A percentile compares a stretch with the other conserved stretches of the same genome.
Evolutionary conservation across 2,888 invertebrate genomes (phyloP).

Genomic region (Pheosia gnoma): DNA sequence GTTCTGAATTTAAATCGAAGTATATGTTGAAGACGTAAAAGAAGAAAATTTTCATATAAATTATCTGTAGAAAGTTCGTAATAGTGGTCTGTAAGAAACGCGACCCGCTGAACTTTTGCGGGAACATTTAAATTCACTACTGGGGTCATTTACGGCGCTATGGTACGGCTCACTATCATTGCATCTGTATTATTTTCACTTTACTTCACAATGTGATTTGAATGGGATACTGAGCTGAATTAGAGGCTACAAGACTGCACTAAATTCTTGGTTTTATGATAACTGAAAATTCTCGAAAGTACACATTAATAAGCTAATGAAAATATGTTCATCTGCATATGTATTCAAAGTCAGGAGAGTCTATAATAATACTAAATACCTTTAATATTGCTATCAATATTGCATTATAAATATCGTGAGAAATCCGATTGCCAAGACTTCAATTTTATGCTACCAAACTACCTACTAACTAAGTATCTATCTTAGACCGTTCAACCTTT

Average conservation of each 20-base stretch:
- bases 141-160: slow-evolving; percentile 42
- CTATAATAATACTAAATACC: too few relatives aligned
- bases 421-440: too few relatives aligned
- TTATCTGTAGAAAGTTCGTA: slow-evolving; percentile 64
- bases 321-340: too few relatives aligned
- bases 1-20: slow-evolving; percentile 25
- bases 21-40: slow-evolving; percentile 40
- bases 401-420: too few relatives aligned
- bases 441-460: too few relatives aligned
- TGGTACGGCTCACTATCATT: slow-evolving; percentile 19
- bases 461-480: too few relatives aligned
- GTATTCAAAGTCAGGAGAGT: too few relatives aligned
- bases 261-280: too few relatives aligned
- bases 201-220: neutral
- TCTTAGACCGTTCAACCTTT: too few relatives aligned
- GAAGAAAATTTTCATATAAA: slow-evolving; percentile 73
- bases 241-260: neutral
- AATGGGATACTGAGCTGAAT: neutral
- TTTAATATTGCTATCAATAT: too few relatives aligned
- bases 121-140: slow-evolving; percentile 59
- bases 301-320: too few relatives aligned
- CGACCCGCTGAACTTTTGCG: slow-evolving; percentile 54
- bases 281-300: too few relatives aligned
- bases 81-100: slow-evolving; percentile 51
- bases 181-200: neutral